Percentiles rank a stretch among this genome's conserved stretches.
These are phyloP conservation scores for Stenodema calcarata DNA, from an alignment of 2,888 invertebrate species.

Conservation along the genomic window DNA sequence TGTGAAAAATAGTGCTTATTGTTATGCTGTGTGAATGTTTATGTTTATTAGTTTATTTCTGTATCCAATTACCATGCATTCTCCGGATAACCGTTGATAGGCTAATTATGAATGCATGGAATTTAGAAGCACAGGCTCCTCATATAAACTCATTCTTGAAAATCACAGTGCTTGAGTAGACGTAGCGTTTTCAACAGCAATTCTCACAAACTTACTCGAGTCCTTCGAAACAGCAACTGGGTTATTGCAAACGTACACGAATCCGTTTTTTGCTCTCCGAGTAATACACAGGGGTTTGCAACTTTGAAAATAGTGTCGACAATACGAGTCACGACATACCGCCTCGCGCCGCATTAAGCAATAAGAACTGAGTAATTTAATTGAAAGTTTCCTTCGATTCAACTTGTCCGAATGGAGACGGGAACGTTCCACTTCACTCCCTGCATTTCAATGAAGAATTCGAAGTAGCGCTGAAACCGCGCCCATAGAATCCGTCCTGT, in stretches of 20 bases:
- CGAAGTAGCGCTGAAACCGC: not conserved
- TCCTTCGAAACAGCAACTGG: not conserved
- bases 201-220: not conserved
- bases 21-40: no score
- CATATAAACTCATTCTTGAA: no score
- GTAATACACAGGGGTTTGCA: not conserved
- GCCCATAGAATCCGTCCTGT: not conserved
- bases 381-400: not conserved
- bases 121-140: no score
- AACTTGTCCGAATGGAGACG: not conserved
- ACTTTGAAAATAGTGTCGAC: not conserved
- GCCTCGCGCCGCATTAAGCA: not conserved
- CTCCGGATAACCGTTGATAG: no score
- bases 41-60: no score
- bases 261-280: not conserved
- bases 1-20: not conserved
- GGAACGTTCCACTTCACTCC: not conserved
- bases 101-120: no score
- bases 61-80: no score
- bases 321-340: not conserved
- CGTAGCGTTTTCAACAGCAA: not conserved
- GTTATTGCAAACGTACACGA: not conserved
- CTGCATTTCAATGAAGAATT: constrained; percentile 2
- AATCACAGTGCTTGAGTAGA: no score
- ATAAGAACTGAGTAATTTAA: constrained; percentile 2